phyloP scores from a whole-genome alignment of 2,888 invertebrate species.

The Pristionchus fissidentatus region DNA sequence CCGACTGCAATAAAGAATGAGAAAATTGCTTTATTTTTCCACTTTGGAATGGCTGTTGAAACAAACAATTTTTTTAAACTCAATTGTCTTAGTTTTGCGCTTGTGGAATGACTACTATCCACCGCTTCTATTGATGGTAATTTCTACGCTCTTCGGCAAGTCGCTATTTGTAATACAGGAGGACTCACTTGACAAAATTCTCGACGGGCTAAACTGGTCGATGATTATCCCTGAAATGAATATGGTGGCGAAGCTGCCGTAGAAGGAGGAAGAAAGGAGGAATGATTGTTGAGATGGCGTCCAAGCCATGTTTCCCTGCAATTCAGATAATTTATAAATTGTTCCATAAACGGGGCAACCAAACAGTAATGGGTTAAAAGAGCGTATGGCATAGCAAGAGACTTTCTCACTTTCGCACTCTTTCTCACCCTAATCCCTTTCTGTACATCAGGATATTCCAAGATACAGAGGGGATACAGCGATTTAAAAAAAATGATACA shows the following conservation, averaged over 20 bases:
- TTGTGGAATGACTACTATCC: too few species aligned
- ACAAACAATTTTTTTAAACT: neutral
- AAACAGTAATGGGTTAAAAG: neutral
- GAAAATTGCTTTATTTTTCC: neutral
- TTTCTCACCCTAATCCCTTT: neutral
- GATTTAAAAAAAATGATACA: too few species aligned
- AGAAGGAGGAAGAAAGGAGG: slow-evolving; percentile 37
- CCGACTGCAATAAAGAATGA: slow-evolving; percentile 24
- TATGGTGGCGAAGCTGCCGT: slow-evolving; percentile 39
- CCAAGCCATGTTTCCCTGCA: slow-evolving; percentile 35
- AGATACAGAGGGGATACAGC: too few species aligned
- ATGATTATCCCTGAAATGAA: neutral
- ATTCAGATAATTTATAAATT: neutral
- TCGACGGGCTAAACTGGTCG: slow-evolving; percentile 20
- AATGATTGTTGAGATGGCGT: slow-evolving; percentile 38
- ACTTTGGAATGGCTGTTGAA: neutral
- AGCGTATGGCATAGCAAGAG: neutral
- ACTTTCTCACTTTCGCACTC: neutral
- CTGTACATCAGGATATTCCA: too few species aligned
- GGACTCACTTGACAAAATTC: neutral
- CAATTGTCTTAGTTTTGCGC: neutral
- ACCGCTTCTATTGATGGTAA: too few species aligned
- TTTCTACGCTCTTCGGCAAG: neutral
- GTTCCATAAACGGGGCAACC: neutral
- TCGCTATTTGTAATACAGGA: neutral